phyloP scores from a whole-genome alignment of 1,140 invertebrate species.

The Bursaphelenchus mucronatus region DNA sequence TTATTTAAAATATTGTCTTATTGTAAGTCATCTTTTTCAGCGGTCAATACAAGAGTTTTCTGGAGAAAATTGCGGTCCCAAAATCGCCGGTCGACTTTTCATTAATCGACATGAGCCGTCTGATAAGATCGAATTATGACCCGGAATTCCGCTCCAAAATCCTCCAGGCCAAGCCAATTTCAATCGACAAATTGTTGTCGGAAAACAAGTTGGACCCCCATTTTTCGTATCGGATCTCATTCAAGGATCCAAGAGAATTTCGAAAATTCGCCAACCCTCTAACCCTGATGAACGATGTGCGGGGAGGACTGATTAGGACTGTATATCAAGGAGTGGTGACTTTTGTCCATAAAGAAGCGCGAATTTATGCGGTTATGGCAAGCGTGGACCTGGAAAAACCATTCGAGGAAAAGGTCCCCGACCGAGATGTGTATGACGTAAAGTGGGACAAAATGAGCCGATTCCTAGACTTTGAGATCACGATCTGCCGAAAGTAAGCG shows the following conservation, averaged over 20 bases:
- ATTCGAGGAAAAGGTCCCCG: conserved; percentile 13
- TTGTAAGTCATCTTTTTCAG: conserved; percentile 29
- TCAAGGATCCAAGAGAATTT: conserved; percentile 50
- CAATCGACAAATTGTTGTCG: conserved; percentile 19
- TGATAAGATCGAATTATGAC: conserved; percentile 40
- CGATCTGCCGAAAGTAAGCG: conserved; percentile 40
- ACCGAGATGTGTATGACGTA: conserved; percentile 32
- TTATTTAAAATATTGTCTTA: background rate
- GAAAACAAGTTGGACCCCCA: conserved; percentile 6
- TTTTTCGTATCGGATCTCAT: conserved; percentile 40
- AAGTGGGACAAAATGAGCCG: conserved; percentile 51
- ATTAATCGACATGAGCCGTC: conserved; percentile 36
- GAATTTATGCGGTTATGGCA: conserved; percentile 47
- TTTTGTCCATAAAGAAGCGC: conserved; percentile 34
- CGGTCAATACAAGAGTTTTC: conserved; percentile 54
- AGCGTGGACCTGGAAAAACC: conserved; percentile 28
- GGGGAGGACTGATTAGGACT: conserved; percentile 53
- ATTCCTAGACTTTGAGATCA: conserved; percentile 52
- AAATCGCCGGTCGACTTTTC: conserved; percentile 52
- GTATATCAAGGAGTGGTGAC: conserved; percentile 52
- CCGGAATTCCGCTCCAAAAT: conserved; percentile 23
- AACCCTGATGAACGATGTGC: conserved; percentile 53
- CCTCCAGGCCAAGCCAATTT: conserved; percentile 27
- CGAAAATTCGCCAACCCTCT: conserved; percentile 45
- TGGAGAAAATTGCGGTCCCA: conserved; percentile 46